Base-by-base conservation (phyloP, 2,113 vertebrate genomes). In the Lepidothrix coronata region DNA sequence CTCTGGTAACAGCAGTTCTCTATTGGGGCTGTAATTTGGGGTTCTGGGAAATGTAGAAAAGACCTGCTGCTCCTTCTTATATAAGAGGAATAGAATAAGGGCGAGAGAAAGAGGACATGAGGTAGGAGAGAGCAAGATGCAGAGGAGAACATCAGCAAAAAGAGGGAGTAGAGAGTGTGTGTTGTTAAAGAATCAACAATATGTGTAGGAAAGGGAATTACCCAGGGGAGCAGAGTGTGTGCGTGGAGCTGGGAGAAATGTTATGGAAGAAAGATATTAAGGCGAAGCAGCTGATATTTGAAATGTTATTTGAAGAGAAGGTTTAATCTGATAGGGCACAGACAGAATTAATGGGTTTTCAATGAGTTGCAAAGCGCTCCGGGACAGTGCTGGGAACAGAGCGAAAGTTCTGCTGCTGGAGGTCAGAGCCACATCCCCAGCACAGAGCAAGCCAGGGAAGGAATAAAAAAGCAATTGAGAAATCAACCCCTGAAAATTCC, bases 211-310 rank as follows among this genome's bases (percentile, higher is more conserved):
- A 79, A 95, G 28, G 33, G 82, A 95, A 94, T 86, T 82, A 81
- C 83, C 89, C 94, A 30, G 10, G 85, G 88, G 77, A 96, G 46
- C 0, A 0, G 41, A 55, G 33, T 21, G 16, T 52, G 46, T 41
- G 49, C 17, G 48, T 31, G n/a, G n/a, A 94, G 82, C 73, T 21
- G 54, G 30, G 58, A 96, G 70, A 93, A 96, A 86, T 67, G 27
- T 81, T 91, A 72, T 57, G 62, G 74, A 95, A 95, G 78, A 73
- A 95, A 96, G 82, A 83, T 77, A 93, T 91, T 91, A 87, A 88
- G 62, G 65, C 4, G 8, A 77, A 95, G 70, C 25, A 35, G 74
- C 68, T 89, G 54, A 61, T 91, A 72, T 91, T 88, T 94, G 75
- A 92, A 87, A 89, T 57, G 35, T 83, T 95, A 52, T 88, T 88